Percentiles rank a stretch among this genome's conserved stretches.
Evolutionary conservation across 2,888 invertebrate species (phyloP).

Genomic region (Ischnus inquisitorius): DNA sequence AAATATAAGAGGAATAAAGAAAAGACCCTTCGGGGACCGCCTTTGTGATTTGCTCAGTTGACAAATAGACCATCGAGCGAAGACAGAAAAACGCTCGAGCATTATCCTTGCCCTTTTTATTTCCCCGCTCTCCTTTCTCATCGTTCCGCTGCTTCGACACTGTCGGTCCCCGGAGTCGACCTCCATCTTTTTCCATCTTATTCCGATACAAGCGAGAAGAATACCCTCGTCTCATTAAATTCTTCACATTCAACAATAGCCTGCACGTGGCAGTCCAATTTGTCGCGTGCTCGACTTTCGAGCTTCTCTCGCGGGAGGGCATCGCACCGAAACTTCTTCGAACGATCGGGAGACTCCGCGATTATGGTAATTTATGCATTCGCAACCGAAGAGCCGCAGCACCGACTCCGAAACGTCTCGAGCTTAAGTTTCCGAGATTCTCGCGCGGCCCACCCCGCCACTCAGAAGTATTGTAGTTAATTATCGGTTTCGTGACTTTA

Average conservation of each 20-base stretch:
- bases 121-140: background rate
- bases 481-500: conserved; percentile 22
- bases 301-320: background rate
- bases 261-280: conserved; percentile 50
- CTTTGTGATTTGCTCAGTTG: conserved; percentile 17
- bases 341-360: conserved; percentile 57
- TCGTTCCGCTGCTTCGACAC: conserved; percentile 2
- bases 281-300: conserved; percentile 20
- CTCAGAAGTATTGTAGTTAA: conserved; percentile 9
- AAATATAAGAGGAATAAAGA: background rate
- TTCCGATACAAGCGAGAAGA: conserved; percentile 27
- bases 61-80: conserved; percentile 30
- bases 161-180: background rate
- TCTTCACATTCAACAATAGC: conserved; percentile 38
- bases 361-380: conserved; percentile 72
- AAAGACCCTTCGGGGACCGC: conserved; percentile 14
- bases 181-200: background rate
- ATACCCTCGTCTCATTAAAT: conserved; percentile 44
- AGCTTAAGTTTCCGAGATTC: background rate
- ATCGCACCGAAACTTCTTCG: conserved; percentile 17
- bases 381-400: conserved; percentile 17
- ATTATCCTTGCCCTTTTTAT: conserved; percentile 11
- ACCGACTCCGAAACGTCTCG: background rate
- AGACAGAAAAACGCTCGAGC: background rate
- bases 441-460: background rate